These are phyloP conservation scores for Ochlodes sylvanus DNA, from an alignment of 2,888 invertebrate genomes.

Conservation along the genomic window DNA sequence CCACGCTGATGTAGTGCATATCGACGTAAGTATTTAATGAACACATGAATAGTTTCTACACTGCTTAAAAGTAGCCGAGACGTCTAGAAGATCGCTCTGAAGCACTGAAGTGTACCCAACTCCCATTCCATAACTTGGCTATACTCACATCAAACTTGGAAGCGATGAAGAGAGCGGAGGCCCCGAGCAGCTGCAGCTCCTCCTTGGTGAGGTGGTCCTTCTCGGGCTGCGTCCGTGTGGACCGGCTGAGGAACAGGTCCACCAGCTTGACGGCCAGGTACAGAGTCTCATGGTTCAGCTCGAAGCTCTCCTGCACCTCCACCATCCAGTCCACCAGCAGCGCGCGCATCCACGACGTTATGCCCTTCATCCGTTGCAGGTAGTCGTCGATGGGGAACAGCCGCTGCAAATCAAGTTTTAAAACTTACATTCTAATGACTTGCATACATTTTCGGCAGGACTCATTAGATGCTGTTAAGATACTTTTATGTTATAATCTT, in stretches of 20 bases:
- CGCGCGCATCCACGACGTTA: constrained; percentile 95
- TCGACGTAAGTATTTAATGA: too few species aligned
- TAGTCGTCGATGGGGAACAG: constrained; percentile 92
- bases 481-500: too few species aligned
- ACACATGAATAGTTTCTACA: too few species aligned
- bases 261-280: constrained; percentile 98
- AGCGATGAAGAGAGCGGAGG: constrained; percentile 96
- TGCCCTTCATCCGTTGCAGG: constrained; percentile 90
- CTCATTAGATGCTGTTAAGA: too few species aligned
- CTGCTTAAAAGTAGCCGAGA: too few species aligned
- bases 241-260: constrained; percentile 90
- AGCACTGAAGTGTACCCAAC: too few species aligned
- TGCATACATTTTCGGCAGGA: too few species aligned
- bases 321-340: constrained; percentile 99
- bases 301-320: constrained; percentile 98
- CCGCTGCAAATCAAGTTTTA: constrained; percentile 75
- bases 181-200: constrained; percentile 95
- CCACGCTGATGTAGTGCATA: too few species aligned
- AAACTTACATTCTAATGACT: too few species aligned
- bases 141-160: constrained; percentile 96
- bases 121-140: too few species aligned
- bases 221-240: constrained; percentile 59
- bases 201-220: constrained; percentile 89
- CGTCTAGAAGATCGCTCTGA: too few species aligned
- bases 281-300: constrained; percentile 98